Evolutionary conservation across 2,888 invertebrate species (phyloP), one percentile per base, ranked within the genome.

Genomic region (Campoletis raptor): DNA sequence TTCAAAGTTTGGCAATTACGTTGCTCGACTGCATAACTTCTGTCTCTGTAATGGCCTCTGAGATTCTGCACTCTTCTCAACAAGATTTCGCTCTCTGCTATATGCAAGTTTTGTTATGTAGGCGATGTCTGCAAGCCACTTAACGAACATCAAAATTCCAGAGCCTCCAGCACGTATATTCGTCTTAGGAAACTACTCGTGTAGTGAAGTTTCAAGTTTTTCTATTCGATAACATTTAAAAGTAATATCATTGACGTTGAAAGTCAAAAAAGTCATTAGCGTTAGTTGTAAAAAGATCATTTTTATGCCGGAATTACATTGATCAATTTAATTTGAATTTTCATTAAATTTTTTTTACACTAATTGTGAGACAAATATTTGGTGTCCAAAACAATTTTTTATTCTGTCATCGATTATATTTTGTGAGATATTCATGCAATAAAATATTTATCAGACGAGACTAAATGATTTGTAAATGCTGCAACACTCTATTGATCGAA

Each of bases 21-120:
- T n/a, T 72, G 72, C 30, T 52, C 52, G 48, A 52, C 30, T 72
- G 72, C 72, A 52, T 72, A 52, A 70, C 30, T 72, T 48, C 30
- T 52, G 48, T 36, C 52, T 36, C 18, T n/a, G 48, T n/a, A 72
- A 48, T 30, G 18, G 48, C 48, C 72, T 72, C 48, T 24, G 72
- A 36, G 30, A 24, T 12, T 72, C 48, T 15, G 8, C 5, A 45
- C 69, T 72, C 48, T 48, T 52, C 8, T 10, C 36, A 18, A 48
- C 48, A 24, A 30, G 36, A 48, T 72, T 70, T 30, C 48, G 36
- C 15, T 45, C 42, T 42, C 6, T n/a, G 69, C 21, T 24, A 45
- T 42, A 69, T 12, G 24, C 69, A 24, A 69, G 9, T 48, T 70
- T 2, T 18, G 70, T 48, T 45, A 48, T 48, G 45, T 70, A 30